These are phyloP conservation scores for Zoanthus solanderi DNA, from an alignment of 92 coral and sea anemone genomes.

Conservation along the genomic window DNA sequence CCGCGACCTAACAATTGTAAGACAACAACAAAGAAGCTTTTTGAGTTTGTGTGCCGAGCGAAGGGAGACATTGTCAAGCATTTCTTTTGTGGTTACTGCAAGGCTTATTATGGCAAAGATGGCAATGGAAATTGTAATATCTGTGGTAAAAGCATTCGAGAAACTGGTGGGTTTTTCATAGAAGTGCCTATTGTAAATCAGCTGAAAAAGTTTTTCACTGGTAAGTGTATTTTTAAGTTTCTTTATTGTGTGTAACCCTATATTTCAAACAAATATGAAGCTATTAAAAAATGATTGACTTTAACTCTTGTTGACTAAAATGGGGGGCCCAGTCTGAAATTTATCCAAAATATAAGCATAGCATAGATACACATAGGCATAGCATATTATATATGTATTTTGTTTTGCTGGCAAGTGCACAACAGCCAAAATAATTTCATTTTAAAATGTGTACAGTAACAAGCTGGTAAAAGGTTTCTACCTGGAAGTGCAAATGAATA, in stretches of 20 bases:
- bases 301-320: conserved; percentile 16
- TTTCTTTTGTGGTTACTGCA: conserved; percentile 49
- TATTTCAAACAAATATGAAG: background rate
- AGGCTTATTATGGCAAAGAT: conserved; percentile 40
- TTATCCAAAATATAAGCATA: conserved; percentile 9
- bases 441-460: background rate
- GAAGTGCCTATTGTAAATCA: conserved; percentile 31
- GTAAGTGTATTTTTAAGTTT: conserved; percentile 23
- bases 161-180: conserved; percentile 5
- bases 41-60: conserved; percentile 38
- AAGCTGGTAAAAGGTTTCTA: background rate
- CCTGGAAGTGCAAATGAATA: conserved; percentile 3
- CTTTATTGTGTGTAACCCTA: conserved; percentile 12
- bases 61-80: conserved; percentile 50
- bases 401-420: conserved; percentile 1
- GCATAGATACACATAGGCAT: conserved; percentile 7
- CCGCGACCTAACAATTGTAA: conserved; percentile 49
- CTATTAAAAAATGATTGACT: conserved; percentile 2
- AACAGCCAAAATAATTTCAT: background rate
- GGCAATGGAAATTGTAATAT: conserved; percentile 24
- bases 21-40: conserved; percentile 31
- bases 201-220: conserved; percentile 18
- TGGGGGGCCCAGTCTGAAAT: conserved; percentile 6
- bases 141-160: conserved; percentile 21
- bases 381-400: conserved; percentile 7